Evolutionary conservation across 1,140 invertebrate species (phyloP).

Genomic region (Anoplophora glabripennis): DNA sequence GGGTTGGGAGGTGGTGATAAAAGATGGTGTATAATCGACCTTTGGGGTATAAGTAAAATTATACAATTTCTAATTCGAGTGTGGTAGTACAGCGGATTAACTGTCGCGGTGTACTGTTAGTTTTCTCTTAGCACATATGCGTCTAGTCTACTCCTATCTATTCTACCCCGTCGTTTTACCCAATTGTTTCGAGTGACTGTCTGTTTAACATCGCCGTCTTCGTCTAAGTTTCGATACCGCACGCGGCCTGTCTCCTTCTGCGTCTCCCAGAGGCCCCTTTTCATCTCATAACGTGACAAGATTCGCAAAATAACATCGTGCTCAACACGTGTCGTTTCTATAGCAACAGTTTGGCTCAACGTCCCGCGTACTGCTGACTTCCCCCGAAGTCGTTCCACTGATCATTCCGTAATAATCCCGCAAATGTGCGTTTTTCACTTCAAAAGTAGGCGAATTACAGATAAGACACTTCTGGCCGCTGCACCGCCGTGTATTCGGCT

Average conservation of each 20-base stretch:
- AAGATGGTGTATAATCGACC: no score
- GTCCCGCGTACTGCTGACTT: slow-evolving; percentile 37
- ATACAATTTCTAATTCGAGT: no score
- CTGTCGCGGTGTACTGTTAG: not conserved
- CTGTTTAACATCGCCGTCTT: slow-evolving; percentile 30
- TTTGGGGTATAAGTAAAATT: no score
- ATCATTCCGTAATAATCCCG: slow-evolving; percentile 42
- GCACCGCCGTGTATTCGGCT: no score
- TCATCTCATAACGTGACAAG: slow-evolving; percentile 50
- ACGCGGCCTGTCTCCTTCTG: slow-evolving; percentile 39
- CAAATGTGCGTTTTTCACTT: slow-evolving; percentile 27
- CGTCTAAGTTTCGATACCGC: slow-evolving; percentile 22
- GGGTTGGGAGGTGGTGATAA: no score
- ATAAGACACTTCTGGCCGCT: no score
- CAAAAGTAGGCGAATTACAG: no score
- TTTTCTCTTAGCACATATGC: slow-evolving; percentile 17
- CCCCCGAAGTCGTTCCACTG: slow-evolving; percentile 30
- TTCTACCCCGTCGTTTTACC: slow-evolving; percentile 17
- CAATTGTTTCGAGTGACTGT: slow-evolving; percentile 23
- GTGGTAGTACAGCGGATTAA: no score
- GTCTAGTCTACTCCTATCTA: slow-evolving; percentile 9
- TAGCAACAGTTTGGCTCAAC: slow-evolving; percentile 44
- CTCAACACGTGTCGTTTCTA: slow-evolving; percentile 51
- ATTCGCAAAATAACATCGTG: slow-evolving; percentile 49
- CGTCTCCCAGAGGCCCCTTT: slow-evolving; percentile 46